Evolutionary conservation across 2,113 vertebrate species (phyloP).

Genomic region (Caracal caracal): DNA sequence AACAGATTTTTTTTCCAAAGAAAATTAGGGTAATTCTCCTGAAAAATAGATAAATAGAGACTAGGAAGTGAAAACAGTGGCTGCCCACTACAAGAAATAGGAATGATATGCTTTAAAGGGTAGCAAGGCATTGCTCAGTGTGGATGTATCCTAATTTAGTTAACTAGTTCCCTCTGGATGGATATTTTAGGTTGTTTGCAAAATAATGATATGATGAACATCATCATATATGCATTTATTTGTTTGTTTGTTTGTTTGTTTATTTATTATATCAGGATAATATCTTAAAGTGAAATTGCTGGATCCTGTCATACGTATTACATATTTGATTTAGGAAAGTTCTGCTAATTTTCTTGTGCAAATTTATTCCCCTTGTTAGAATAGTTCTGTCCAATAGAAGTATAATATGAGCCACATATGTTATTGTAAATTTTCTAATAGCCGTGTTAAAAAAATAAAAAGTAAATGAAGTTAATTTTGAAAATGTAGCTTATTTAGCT

Average conservation of each 20-base stretch:
- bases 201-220: not conserved
- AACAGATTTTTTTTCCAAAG: not conserved
- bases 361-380: not conserved
- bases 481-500: not conserved
- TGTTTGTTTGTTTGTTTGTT: no score
- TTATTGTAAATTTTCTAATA: slow-evolving; percentile 13
- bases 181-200: not conserved
- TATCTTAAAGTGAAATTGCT: slow-evolving; percentile 31
- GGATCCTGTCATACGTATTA: not conserved
- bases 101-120: not conserved
- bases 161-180: not conserved
- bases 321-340: slow-evolving; percentile 12
- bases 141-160: not conserved
- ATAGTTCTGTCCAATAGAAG: not conserved
- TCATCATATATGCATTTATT: not conserved
- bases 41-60: not conserved
- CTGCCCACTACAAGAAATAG: not conserved
- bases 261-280: slow-evolving; percentile 3
- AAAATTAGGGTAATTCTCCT: not conserved
- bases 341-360: not conserved
- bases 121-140: not conserved
- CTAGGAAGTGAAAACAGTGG: not conserved
- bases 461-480: not conserved
- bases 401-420: not conserved
- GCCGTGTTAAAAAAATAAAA: not conserved